Percentiles rank a stretch among this genome's conserved stretches.
Evolutionary conservation across 2,888 invertebrate genomes (phyloP).

Genomic region (Pammene aurita): DNA sequence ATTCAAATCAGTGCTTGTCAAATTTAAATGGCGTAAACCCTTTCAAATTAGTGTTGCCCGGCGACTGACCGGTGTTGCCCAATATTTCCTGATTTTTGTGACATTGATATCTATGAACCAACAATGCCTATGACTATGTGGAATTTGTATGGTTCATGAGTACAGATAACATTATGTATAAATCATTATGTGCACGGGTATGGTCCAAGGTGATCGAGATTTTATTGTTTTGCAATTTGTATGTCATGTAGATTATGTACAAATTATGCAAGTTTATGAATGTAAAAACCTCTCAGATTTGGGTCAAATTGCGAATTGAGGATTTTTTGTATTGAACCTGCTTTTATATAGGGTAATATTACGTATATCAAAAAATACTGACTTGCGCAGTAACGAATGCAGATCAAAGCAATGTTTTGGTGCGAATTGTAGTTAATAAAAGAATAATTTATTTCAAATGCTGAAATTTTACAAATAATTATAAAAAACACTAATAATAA

Average conservation of each 20-base stretch:
- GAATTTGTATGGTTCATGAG: constrained; percentile 1
- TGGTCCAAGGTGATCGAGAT: constrained; percentile 24
- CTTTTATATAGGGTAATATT: too few relatives aligned
- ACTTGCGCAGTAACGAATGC: too few relatives aligned
- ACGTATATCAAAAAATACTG: too few relatives aligned
- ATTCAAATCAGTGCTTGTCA: too few relatives aligned
- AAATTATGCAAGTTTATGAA: neutral
- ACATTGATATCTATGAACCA: neutral
- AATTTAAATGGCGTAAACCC: neutral
- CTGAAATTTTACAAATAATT: too few relatives aligned
- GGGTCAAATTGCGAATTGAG: neutral
- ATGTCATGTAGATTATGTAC: too few relatives aligned
- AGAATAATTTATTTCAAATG: too few relatives aligned
- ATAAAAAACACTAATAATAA: too few relatives aligned
- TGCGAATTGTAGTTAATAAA: too few relatives aligned
- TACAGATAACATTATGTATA: neutral
- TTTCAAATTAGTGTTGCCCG: neutral
- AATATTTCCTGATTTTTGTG: neutral
- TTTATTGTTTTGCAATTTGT: constrained; percentile 6
- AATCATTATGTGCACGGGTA: neutral
- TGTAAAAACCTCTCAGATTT: neutral
- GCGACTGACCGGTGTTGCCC: too few relatives aligned
- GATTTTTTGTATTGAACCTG: neutral
- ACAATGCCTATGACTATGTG: neutral
- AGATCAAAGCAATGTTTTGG: too few relatives aligned